phyloP scores from a whole-genome alignment of 2,888 invertebrate species.

The Pandemis corylana region DNA sequence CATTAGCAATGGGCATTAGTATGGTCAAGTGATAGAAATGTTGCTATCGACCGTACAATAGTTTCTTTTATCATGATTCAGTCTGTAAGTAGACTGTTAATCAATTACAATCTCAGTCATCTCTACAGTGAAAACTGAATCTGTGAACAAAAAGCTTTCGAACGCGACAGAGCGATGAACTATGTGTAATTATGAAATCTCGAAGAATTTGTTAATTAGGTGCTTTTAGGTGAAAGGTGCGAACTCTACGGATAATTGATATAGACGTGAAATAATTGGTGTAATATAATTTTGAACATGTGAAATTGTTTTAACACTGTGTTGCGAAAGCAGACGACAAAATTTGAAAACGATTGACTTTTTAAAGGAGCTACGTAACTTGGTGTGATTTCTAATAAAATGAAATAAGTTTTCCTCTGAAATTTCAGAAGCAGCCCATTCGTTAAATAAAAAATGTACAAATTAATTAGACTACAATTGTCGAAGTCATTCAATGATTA shows the following conservation, averaged over 20 bases:
- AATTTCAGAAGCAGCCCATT: too few relatives aligned
- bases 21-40: too few relatives aligned
- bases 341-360: not conserved
- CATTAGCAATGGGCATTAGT: too few relatives aligned
- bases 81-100: not conserved
- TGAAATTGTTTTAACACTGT: slow-evolving; percentile 9
- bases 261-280: slow-evolving; percentile 20
- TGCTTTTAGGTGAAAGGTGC: slow-evolving; percentile 23
- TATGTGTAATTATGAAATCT: not conserved
- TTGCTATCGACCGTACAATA: not conserved
- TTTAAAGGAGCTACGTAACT: not conserved
- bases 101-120: not conserved
- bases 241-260: slow-evolving; percentile 11
- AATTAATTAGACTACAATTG: too few relatives aligned
- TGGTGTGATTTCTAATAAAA: not conserved
- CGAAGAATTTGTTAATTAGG: slow-evolving; percentile 11
- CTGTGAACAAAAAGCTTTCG: not conserved
- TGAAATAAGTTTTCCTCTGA: too few relatives aligned
- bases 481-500: too few relatives aligned
- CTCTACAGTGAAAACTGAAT: not conserved
- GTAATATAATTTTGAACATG: slow-evolving; percentile 14
- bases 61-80: not conserved
- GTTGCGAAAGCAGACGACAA: slow-evolving; percentile 7
- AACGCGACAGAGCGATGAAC: not conserved
- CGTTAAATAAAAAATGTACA: too few relatives aligned